Base-by-base conservation (phyloP, 1,140 invertebrate genomes). In the Mercenaria mercenaria region DNA sequence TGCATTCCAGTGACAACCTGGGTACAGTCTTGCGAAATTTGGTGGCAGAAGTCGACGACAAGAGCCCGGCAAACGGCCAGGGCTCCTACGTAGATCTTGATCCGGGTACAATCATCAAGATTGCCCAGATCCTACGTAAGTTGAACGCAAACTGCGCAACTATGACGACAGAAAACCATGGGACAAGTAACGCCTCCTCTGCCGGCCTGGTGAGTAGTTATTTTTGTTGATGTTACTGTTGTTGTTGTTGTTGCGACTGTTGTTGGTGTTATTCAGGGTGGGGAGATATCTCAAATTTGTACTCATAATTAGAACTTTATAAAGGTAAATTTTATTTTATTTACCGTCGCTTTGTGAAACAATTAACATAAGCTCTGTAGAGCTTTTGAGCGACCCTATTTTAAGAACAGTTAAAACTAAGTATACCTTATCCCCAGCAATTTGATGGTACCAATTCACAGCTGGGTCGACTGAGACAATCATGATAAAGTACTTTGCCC, bases 141-240 rank as follows among this genome's bases (percentile, higher is more conserved):
- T n/a, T 88, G 56, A 80, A 88, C 77, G 29, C 76, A 39, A 61
- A 77, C 76, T 26, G 77, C 43, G 86, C 26, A 41, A 81, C 56
- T 88, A 88, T 56, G 74, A 61, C 86, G 23, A 79, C 76, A 69
- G 43, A 80, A 81, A 88, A 43, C 76, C 86, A 88, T 88, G 86
- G 86, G 86, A 88, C 86, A 59, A 79, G 11, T 88, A 32, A 56
- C 23, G 86, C 86, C 74, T 88, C 86, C 77, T 81, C 86, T 80
- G 77, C 61, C 39, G n/a, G 47, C 86, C 86, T 88, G 86, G 86
- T 88, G 56, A 81, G 86, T 56, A 39, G 15, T 82, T 56, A 6
- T 13, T 47, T 6, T 47, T 47, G 43, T 47, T n/a, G n/a, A 8
- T 47, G 43, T 47, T 10, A 10, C 8, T n/a, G 6, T 8, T 8